Conservation (phyloP, 1,140 invertebrate genomes). For the Camponotus vicinus region DNA sequence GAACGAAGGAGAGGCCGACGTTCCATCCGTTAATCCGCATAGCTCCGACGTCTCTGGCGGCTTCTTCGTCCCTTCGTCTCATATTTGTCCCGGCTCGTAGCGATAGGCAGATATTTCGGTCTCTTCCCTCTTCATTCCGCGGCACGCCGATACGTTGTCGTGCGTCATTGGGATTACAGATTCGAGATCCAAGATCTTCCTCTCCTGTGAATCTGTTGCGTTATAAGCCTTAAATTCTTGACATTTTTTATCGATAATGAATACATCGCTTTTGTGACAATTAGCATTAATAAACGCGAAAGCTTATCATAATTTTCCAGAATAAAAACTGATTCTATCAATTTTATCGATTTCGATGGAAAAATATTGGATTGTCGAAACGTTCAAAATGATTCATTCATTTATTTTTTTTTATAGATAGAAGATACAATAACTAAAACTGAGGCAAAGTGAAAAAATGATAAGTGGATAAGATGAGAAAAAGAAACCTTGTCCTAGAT, state of each 20-base stretch:
- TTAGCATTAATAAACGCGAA: slow-evolving; percentile 5
- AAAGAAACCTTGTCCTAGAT: not conserved
- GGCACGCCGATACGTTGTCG: slow-evolving; percentile 58
- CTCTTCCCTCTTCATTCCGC: slow-evolving; percentile 58
- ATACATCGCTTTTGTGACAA: not conserved
- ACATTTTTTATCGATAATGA: not conserved
- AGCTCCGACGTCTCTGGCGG: slow-evolving; percentile 66
- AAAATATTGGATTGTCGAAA: not conserved
- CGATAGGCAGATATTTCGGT: slow-evolving; percentile 77
- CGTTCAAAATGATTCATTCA: not conserved
- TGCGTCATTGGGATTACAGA: slow-evolving; percentile 78
- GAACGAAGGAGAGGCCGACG: slow-evolving; percentile 11
- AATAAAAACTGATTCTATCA: not conserved
- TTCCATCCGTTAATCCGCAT: slow-evolving; percentile 77
- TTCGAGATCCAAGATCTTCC: slow-evolving; percentile 60
- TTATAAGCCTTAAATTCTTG: not conserved
- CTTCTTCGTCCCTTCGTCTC: slow-evolving; percentile 70
- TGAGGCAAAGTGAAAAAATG: too few species aligned
- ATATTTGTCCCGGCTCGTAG: slow-evolving; percentile 51
- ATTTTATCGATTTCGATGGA: not conserved
- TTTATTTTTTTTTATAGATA: slow-evolving; percentile 2
- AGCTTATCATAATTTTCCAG: not conserved
- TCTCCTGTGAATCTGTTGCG: not conserved
- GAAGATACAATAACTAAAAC: not conserved
- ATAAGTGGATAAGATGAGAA: not conserved